Evolutionary conservation across 2,888 invertebrate species (phyloP).

Genomic region (Caenorhabditis drosophilae): DNA sequence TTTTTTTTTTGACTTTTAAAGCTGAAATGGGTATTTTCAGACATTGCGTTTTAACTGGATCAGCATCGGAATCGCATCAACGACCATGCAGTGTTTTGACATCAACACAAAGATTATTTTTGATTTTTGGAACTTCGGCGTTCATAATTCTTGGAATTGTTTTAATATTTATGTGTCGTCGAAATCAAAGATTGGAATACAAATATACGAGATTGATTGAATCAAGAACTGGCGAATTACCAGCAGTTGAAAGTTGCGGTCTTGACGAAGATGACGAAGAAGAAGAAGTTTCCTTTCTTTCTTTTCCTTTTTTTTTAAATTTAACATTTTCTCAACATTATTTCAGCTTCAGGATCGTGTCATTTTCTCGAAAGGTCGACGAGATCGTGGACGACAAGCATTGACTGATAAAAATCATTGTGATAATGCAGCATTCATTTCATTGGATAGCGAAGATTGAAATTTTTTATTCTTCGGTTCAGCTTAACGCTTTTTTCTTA

Average conservation of each 20-base stretch:
- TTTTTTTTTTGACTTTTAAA: too few relatives aligned
- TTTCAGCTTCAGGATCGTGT: conserved; percentile 46
- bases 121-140: conserved; percentile 17
- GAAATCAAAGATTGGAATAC: conserved; percentile 58
- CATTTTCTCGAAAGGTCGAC: conserved; percentile 46
- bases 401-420: conserved; percentile 13
- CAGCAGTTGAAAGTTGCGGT: conserved; percentile 58
- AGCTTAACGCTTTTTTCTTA: too few relatives aligned
- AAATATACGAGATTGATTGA: conserved; percentile 63
- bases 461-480: too few relatives aligned
- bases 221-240: conserved; percentile 50
- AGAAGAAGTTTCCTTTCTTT: conserved; percentile 31
- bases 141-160: conserved; percentile 23
- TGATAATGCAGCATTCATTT: conserved; percentile 46
- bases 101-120: conserved; percentile 24
- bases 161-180: conserved; percentile 36
- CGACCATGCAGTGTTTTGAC: conserved; percentile 40
- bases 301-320: conserved; percentile 1
- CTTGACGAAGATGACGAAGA: conserved; percentile 63
- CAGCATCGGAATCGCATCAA: conserved; percentile 25
- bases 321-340: conserved; percentile 2
- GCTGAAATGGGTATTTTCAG: conserved; percentile 61
- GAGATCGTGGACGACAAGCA: conserved; percentile 11
- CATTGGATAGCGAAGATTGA: conserved; percentile 47
- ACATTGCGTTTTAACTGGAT: conserved; percentile 69